A percentile compares a stretch with the other conserved stretches of the same genome.
Evolutionary conservation across 1,140 invertebrate genomes (phyloP).

Genomic region (Cyrtorhinus lividipennis): DNA sequence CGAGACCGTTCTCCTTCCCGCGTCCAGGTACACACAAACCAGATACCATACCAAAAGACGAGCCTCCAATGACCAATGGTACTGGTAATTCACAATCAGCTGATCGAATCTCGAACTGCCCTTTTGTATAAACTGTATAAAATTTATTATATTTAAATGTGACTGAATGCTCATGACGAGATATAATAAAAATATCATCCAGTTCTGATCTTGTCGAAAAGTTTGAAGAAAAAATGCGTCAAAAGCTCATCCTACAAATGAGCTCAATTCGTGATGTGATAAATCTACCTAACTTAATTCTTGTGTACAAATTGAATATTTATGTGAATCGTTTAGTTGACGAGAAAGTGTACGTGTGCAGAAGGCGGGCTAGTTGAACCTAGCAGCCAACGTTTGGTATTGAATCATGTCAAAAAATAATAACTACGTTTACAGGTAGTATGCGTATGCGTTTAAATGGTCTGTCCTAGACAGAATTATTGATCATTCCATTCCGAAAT

Average conservation of each 20-base stretch:
- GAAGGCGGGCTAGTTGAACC: no score
- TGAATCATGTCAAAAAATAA: no score
- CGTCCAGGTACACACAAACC: constrained; percentile 10
- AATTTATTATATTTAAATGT: neutral
- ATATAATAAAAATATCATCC: neutral
- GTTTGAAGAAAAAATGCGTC: neutral
- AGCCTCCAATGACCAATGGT: constrained; percentile 21
- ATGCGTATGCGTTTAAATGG: no score
- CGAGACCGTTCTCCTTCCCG: constrained; percentile 22
- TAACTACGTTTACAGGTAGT: no score
- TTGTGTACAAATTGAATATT: neutral
- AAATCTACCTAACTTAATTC: neutral
- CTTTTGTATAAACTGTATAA: constrained; percentile 4
- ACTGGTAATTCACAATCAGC: constrained; percentile 34
- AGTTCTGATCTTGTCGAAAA: neutral
- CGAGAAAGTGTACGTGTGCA: no score
- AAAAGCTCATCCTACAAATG: neutral
- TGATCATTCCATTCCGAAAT: no score
- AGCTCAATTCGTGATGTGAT: neutral
- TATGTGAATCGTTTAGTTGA: no score
- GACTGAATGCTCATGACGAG: neutral
- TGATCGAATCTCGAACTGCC: neutral
- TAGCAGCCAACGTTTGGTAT: no score
- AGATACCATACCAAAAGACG: constrained; percentile 14
- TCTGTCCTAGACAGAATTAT: no score